Base-by-base conservation (phyloP, 2,113 vertebrate genomes). In the Montifringilla adamsi region DNA sequence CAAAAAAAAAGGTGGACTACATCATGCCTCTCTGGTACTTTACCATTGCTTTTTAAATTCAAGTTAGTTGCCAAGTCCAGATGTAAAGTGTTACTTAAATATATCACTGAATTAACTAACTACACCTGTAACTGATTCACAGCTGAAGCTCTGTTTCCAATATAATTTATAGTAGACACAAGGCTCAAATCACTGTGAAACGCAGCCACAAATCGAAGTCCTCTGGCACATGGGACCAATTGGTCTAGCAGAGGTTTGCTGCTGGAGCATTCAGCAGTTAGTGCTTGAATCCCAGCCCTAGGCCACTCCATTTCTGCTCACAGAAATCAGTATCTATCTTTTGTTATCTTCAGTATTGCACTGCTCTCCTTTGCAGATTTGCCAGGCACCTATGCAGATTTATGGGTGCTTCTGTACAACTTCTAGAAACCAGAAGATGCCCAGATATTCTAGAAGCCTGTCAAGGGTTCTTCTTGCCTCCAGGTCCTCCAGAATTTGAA, bases 51-150 rank as follows among this genome's bases (percentile, higher is more conserved):
- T 91, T 93, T 52, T 30, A 89, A 95, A 91, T 58, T 81, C 69
- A 74, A 84, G 33, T 17, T 43, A 55, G 8, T 77, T 94, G 58
- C 88, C 78, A 93, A 85, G 44, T 53, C 66, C 92, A 95, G 66
- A 82, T 87, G 77, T 84, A 91, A 90, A 84, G 28, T 27, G 41
- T 89, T 95, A 92, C 74, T 95, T 94, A 67, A 91, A 91, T 63
- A 53, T 66, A 89, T 69, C 70, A 66, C 66, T 82, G 74, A 87
- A 69, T 69, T 93, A 93, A 78, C 58, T 72, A 92, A 92, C 46
- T 79, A 21, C 0, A 27, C 58, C 74, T 91, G 72, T 58, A 84
- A 89, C 20, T 28, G 31, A 87, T 75, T 91, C 74, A 73, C 46
- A 89, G 66, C 7, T 1, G 3, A 95, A 84, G 70, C 23, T 73